Evolutionary conservation across 2,113 vertebrate species (phyloP).

Genomic region (Pseudopipra pipra): DNA sequence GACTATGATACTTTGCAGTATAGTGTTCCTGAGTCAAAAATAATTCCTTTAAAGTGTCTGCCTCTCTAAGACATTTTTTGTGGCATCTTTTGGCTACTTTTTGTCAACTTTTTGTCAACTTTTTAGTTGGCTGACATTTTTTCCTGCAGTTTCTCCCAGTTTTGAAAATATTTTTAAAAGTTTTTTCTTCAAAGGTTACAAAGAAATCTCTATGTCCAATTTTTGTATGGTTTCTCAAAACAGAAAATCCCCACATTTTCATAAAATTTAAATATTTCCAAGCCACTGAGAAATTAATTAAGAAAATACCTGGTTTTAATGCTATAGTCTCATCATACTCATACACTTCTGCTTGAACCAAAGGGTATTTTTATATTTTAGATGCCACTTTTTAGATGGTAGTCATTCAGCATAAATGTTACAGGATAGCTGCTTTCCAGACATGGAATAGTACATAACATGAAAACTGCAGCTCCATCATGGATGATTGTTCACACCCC

Average conservation of each 20-base stretch:
- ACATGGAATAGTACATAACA: background rate
- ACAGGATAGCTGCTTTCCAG: background rate
- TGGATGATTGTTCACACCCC: background rate
- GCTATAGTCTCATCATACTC: background rate
- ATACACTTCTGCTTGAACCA: background rate
- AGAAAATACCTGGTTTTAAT: background rate
- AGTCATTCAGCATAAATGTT: background rate
- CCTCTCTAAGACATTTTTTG: background rate
- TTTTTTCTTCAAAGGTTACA: background rate
- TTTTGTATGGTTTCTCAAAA: background rate
- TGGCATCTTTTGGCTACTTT: background rate
- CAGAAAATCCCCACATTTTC: background rate
- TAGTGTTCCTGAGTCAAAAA: background rate
- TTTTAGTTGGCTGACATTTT: background rate
- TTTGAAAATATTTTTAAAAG: background rate
- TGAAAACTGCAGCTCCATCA: background rate
- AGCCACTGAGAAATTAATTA: background rate
- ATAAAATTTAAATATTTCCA: background rate
- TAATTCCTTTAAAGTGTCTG: background rate
- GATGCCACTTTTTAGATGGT: background rate
- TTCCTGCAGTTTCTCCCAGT: background rate
- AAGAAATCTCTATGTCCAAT: background rate
- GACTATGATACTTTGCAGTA: background rate
- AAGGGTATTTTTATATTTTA: background rate
- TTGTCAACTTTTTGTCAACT: no score